Evolutionary conservation across 1,140 invertebrate genomes (phyloP).

Genomic region (Ceratoteleas bidentatus): DNA sequence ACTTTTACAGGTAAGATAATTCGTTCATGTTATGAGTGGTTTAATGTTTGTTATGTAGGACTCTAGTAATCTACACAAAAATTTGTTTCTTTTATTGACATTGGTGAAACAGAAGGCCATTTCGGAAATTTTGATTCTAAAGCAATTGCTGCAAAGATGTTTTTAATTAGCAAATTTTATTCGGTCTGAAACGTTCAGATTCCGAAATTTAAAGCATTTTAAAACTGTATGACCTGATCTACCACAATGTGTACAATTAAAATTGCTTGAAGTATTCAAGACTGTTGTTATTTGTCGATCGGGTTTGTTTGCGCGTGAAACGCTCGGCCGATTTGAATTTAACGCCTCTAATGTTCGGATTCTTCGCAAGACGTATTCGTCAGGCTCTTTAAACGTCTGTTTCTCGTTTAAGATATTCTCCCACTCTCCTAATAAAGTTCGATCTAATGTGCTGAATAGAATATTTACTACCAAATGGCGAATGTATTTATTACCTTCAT

Average conservation of each 20-base stretch:
- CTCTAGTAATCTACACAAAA: too few relatives aligned
- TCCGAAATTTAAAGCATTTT: background rate
- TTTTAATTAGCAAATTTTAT: background rate
- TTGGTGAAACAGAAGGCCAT: background rate
- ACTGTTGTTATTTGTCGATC: too few relatives aligned
- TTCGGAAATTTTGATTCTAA: background rate
- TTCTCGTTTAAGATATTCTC: background rate
- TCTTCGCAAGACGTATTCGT: background rate
- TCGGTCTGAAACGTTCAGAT: background rate
- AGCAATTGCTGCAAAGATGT: background rate
- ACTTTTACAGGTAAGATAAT: too few relatives aligned
- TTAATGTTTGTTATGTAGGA: too few relatives aligned
- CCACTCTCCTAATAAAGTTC: background rate
- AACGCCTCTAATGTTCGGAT: too few relatives aligned
- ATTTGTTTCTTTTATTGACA: background rate
- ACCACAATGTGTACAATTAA: too few relatives aligned
- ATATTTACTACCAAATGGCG: background rate
- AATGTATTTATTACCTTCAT: background rate
- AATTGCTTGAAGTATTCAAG: background rate
- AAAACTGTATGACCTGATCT: background rate
- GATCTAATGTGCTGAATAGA: background rate
- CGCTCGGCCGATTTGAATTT: too few relatives aligned
- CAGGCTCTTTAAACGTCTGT: background rate
- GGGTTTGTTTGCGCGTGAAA: too few relatives aligned
- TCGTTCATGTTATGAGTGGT: too few relatives aligned